Conservation (phyloP, 2,797 vertebrate genomes). For the Alcedo quadribrachys region DNA sequence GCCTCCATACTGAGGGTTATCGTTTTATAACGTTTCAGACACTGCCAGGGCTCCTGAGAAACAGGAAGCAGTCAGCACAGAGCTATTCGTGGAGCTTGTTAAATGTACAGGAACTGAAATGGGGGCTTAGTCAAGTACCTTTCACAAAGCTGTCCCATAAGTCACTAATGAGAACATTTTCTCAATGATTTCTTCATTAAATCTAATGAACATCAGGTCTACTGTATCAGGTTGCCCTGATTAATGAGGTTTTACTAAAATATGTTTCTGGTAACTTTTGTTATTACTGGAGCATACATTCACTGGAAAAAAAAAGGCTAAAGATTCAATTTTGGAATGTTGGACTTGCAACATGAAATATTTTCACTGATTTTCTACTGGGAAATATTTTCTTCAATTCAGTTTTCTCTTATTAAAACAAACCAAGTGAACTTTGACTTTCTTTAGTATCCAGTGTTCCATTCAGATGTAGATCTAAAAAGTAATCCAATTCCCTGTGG, state of each 20-base stretch:
- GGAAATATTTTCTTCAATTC: conserved; percentile 15
- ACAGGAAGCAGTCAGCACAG: conserved; percentile 22
- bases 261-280: conserved; percentile 31
- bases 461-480: background rate
- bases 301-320: background rate
- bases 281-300: conserved; percentile 28
- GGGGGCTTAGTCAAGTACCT: background rate
- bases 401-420: background rate
- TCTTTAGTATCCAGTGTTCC: background rate
- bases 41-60: background rate
- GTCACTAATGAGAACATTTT: conserved; percentile 29
- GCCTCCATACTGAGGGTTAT: background rate
- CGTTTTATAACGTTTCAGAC: background rate
- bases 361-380: background rate
- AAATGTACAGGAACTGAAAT: background rate
- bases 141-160: conserved; percentile 20
- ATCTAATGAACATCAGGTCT: conserved; percentile 16
- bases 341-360: background rate
- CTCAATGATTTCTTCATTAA: conserved; percentile 30
- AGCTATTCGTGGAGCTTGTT: conserved; percentile 31
- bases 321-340: conserved; percentile 10
- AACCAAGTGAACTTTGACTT: background rate
- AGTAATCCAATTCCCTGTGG: background rate
- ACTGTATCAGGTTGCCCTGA: background rate
- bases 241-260: conserved; percentile 47